Percentiles rank a stretch among this genome's conserved stretches.
These are phyloP conservation scores for Nephila pilipes DNA, from an alignment of 1,140 invertebrate genomes.

Conservation along the genomic window DNA sequence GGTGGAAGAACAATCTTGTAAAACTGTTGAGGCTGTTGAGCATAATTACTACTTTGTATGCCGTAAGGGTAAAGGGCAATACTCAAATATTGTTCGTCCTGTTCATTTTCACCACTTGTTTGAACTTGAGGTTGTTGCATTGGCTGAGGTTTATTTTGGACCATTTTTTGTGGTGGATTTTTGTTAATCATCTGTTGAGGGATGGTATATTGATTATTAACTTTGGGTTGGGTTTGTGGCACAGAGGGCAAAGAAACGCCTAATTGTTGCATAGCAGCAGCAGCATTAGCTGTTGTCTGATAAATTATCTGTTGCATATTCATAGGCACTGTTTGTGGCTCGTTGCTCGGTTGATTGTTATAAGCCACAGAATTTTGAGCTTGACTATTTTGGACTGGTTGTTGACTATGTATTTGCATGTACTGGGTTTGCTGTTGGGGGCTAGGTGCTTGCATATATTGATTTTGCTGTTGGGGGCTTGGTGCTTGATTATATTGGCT, in stretches of 20 bases:
- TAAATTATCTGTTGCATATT: neutral
- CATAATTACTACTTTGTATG: neutral
- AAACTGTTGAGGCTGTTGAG: neutral
- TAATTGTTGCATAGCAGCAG: neutral
- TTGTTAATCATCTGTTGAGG: neutral
- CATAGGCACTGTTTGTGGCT: neutral
- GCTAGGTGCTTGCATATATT: neutral
- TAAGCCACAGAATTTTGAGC: neutral
- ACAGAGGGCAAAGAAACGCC: neutral
- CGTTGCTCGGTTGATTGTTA: constrained; percentile 6
- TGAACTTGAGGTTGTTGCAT: neutral
- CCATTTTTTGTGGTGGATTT: neutral
- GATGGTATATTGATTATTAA: neutral
- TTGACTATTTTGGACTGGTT: neutral
- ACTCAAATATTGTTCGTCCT: neutral
- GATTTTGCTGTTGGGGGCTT: neutral
- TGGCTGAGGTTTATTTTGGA: neutral
- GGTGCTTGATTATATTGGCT: neutral
- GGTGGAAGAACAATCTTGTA: constrained; percentile 28
- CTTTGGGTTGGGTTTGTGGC: neutral
- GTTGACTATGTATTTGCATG: neutral
- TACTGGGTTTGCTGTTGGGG: neutral
- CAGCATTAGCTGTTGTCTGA: neutral
- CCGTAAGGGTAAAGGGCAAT: constrained; percentile 47
- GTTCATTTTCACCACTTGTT: neutral